phyloP scores from a whole-genome alignment of 2,113 vertebrate species.

The Catharus bicknelli region DNA sequence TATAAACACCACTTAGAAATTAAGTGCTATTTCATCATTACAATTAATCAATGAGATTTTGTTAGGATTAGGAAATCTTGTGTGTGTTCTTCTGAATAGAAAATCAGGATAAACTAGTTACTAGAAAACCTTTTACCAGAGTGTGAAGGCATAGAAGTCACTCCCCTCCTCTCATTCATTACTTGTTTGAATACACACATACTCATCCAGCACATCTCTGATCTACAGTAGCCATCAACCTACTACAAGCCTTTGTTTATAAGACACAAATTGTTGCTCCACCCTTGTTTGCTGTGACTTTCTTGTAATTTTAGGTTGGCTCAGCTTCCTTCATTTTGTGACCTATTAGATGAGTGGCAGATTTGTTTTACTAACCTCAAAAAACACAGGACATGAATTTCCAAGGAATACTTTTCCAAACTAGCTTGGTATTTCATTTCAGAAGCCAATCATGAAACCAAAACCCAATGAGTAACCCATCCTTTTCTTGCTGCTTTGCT shows the following conservation, averaged over 20 bases:
- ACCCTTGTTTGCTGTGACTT: background rate
- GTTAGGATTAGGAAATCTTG: background rate
- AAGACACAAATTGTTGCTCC: background rate
- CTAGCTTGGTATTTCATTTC: background rate
- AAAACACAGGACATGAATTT: background rate
- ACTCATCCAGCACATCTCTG: background rate
- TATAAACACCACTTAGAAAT: background rate
- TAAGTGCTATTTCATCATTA: background rate
- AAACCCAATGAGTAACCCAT: background rate
- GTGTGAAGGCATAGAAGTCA: background rate
- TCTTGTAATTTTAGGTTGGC: background rate
- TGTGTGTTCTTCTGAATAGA: background rate
- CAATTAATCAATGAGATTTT: background rate
- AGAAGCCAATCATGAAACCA: background rate
- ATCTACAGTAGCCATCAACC: background rate
- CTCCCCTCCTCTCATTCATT: background rate
- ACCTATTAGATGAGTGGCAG: background rate
- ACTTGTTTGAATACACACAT: background rate
- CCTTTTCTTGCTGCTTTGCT: background rate
- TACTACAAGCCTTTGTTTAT: background rate
- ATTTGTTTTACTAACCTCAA: background rate
- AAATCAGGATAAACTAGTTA: background rate
- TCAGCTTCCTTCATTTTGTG: slow-evolving; percentile 18
- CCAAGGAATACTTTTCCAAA: background rate
- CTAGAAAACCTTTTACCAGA: background rate